These are phyloP conservation scores for Cantharis lateralis DNA, from an alignment of 2,888 invertebrate species.

Conservation along the genomic window DNA sequence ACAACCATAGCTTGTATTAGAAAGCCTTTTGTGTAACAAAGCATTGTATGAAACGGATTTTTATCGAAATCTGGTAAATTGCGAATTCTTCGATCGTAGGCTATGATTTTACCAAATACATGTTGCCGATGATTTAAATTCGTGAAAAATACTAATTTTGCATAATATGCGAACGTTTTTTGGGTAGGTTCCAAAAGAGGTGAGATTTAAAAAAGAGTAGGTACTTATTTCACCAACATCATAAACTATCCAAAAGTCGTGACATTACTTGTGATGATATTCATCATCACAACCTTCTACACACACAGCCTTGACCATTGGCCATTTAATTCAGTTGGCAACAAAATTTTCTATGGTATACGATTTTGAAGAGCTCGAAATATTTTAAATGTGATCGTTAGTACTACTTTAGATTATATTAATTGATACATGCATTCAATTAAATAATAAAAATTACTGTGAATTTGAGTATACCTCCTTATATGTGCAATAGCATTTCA, in stretches of 20 bases:
- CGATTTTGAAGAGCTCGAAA: neutral
- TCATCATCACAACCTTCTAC: neutral
- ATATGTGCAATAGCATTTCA: neutral
- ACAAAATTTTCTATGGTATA: neutral
- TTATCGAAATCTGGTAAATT: neutral
- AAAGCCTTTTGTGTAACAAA: slow-evolving; percentile 11
- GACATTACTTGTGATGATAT: neutral
- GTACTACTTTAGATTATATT: no score
- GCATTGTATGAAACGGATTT: slow-evolving; percentile 11
- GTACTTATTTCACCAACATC: neutral
- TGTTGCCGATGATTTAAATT: neutral
- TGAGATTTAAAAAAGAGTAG: neutral
- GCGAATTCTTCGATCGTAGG: neutral
- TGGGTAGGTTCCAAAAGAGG: neutral
- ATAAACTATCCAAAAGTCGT: neutral
- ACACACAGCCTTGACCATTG: neutral
- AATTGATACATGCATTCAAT: neutral
- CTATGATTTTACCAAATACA: neutral
- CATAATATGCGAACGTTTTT: no score
- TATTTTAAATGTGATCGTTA: no score
- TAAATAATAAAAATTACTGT: neutral
- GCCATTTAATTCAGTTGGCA: neutral
- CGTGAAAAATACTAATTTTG: neutral
- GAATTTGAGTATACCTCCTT: neutral
- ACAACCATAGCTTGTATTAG: slow-evolving; percentile 18